phyloP scores from a whole-genome alignment of 53 echinoderm and acorn worm genomes.

The Astropecten irregularis region DNA sequence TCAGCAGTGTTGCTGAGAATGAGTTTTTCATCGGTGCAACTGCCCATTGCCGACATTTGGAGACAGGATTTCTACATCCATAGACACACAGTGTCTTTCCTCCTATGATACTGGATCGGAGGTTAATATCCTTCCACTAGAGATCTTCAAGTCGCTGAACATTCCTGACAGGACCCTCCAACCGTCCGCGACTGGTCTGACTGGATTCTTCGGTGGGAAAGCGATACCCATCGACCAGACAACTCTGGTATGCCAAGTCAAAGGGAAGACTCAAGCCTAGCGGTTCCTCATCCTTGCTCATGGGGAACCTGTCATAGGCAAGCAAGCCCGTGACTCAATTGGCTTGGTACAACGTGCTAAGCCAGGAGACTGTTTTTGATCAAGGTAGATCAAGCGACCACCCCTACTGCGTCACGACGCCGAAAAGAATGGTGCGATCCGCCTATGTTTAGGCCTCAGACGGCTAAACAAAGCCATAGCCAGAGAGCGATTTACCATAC shows the following conservation, averaged over 20 bases:
- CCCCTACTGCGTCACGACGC: background rate
- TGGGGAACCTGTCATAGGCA: background rate
- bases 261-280: constrained; percentile 5
- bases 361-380: constrained; percentile 7
- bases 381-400: background rate
- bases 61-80: background rate
- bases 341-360: background rate
- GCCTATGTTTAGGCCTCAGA: constrained; percentile 21
- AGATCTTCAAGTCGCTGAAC: background rate
- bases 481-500: constrained; percentile 29
- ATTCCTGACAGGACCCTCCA: background rate
- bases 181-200: background rate
- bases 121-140: constrained; percentile 20
- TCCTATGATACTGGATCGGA: constrained; percentile 35
- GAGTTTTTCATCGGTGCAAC: background rate
- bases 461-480: constrained; percentile 20
- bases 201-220: constrained; percentile 33
- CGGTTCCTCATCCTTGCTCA: background rate
- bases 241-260: constrained; percentile 1
- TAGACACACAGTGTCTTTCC: constrained; percentile 6
- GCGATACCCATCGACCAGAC: constrained; percentile 11
- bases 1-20: too few relatives aligned
- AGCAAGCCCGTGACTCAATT: constrained; percentile 1
- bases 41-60: constrained; percentile 8
- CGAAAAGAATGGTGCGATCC: constrained; percentile 25